Evolutionary conservation across 1,140 invertebrate genomes (phyloP), one percentile per base, ranked within the genome.

Genomic region (Drosophila punjabiensis): DNA sequence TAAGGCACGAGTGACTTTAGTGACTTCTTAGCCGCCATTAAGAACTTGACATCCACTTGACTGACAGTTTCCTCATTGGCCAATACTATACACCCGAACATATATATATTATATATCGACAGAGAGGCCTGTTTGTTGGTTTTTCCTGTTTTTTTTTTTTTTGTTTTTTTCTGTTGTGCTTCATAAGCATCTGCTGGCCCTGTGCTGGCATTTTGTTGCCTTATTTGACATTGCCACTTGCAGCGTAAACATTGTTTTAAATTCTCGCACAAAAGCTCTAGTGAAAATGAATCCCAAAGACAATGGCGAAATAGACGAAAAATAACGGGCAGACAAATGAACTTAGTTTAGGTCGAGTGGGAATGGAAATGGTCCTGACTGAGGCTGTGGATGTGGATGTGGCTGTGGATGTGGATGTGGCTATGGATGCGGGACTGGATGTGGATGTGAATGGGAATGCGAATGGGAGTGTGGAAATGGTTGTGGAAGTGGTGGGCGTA

Each of bases 191-290:
- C 64, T 16, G 62, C n/a, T 10, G 43, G 32, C 43, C 67, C 67
- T 20, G 43, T 61, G 6, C 24, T 32, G 39, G 48, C 56, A 30
- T 7, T 30, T 32, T 33, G 50, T 53, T 53, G 50, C 50, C 18
- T 53, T 32, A 53, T 53, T 35, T 59, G 61, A 47, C 43, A 43
- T 68, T 79, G 56, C 58, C 61, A 16, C 55, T 76, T 85, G 78
- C 82, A 86, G 77, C 73, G 68, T 79, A 85, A 85, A 86, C 81
- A 85, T 85, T 85, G 75, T 85, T 86, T 85, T 86, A 86, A 85
- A 85, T 86, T 86, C 68, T 20, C 56, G 56, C 47, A 50, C 59
- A 69, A 47, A 78, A 65, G 83, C 79, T 63, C 20, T 59, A 41
- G 68, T 67, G 79, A 71, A 81, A 87, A 89, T 70, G 65, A 70